These are phyloP conservation scores for Pantala flavescens DNA, from an alignment of 1,140 invertebrate species.

Conservation along the genomic window DNA sequence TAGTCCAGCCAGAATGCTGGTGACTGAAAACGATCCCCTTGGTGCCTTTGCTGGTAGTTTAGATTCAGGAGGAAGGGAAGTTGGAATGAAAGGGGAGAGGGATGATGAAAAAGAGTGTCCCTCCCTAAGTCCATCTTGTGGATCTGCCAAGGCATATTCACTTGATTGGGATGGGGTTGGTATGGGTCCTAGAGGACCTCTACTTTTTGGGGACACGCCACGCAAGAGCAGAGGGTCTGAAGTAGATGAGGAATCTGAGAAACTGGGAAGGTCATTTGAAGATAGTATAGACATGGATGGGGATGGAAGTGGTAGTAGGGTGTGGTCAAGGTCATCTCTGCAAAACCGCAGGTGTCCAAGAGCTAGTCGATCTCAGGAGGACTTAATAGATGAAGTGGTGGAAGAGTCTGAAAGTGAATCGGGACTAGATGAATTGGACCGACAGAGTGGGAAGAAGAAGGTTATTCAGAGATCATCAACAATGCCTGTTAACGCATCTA, in stretches of 20 bases:
- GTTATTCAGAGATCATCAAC: constrained; percentile 66
- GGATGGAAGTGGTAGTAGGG: constrained; percentile 23
- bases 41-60: constrained; percentile 49
- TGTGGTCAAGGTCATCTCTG: constrained; percentile 27
- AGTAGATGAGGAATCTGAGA: not conserved
- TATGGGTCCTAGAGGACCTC: constrained; percentile 34
- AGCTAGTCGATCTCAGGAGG: constrained; percentile 9
- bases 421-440: not conserved
- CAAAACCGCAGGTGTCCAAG: constrained; percentile 15
- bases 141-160: not conserved
- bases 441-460: constrained; percentile 29
- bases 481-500: constrained; percentile 49
- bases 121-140: not conserved
- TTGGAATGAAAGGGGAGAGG: constrained; percentile 2
- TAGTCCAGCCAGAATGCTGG: constrained; percentile 59
- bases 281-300: constrained; percentile 29
- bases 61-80: constrained; percentile 37
- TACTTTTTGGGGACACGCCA: constrained; percentile 33
- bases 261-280: not conserved
- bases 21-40: constrained; percentile 82
- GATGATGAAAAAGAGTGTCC: not conserved
- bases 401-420: constrained; percentile 15
- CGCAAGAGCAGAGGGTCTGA: not conserved
- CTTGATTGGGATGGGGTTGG: not conserved
- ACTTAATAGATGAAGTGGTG: constrained; percentile 19